These are phyloP conservation scores for Enteromius trimaculatus DNA, from an alignment of 2,797 vertebrate genomes.

Conservation along the genomic window DNA sequence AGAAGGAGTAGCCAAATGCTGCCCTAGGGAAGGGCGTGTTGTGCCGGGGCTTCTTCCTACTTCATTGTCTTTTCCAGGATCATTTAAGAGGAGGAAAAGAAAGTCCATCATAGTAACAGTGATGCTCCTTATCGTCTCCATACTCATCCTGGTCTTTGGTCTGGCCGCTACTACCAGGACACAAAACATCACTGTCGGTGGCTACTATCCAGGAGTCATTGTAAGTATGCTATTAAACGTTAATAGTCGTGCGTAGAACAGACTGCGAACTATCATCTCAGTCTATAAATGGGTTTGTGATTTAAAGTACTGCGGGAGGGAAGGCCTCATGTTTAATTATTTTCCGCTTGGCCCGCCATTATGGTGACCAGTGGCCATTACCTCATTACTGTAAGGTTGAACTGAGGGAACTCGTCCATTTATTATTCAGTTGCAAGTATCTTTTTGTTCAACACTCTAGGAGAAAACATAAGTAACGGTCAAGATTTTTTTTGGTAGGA, in stretches of 20 bases:
- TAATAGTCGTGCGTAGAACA: background rate
- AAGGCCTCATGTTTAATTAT: constrained; percentile 18
- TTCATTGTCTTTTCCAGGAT: constrained; percentile 75
- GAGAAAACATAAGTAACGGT: background rate
- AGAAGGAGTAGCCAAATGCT: background rate
- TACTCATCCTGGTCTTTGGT: constrained; percentile 94
- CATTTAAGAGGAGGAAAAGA: constrained; percentile 94
- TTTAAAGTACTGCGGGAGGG: constrained; percentile 4
- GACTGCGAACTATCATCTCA: background rate
- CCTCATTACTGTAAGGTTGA: constrained; percentile 21
- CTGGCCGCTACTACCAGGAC: constrained; percentile 96
- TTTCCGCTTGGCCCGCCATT: constrained; percentile 9
- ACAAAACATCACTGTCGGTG: constrained; percentile 97
- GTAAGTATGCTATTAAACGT: constrained; percentile 81
- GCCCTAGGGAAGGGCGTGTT: constrained; percentile 3
- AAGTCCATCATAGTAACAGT: constrained; percentile 95
- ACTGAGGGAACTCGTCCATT: constrained; percentile 58
- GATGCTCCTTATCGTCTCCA: constrained; percentile 92
- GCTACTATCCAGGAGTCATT: constrained; percentile 97
- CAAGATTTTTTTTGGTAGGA: background rate
- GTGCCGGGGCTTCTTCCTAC: constrained; percentile 13
- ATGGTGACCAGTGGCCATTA: constrained; percentile 14
- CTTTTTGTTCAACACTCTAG: background rate
- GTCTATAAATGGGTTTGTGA: constrained; percentile 21
- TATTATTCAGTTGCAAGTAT: constrained; percentile 70